A percentile compares a stretch with the other conserved stretches of the same genome.
These are phyloP conservation scores for Pachyrhynchus sulphureomaculatus DNA, from an alignment of 1,140 invertebrate genomes.

Conservation along the genomic window DNA sequence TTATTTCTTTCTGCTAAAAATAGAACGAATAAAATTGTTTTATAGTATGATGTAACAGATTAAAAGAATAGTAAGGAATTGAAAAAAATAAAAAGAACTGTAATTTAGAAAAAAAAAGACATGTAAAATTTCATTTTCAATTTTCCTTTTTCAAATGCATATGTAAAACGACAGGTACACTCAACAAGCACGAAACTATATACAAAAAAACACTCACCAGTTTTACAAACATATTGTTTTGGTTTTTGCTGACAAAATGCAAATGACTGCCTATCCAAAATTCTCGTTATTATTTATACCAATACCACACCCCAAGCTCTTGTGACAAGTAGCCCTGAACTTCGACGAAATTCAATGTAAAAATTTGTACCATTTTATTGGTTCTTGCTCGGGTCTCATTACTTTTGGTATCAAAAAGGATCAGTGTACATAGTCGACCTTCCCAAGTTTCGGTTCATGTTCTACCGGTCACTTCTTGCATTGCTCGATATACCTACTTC, in stretches of 20 bases:
- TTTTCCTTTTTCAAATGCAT: no score
- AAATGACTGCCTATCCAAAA: constrained; percentile 43
- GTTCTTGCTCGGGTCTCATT: constrained; percentile 6
- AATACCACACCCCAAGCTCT: constrained; percentile 41
- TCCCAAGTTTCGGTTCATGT: constrained; percentile 13
- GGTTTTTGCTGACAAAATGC: constrained; percentile 43
- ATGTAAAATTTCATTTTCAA: no score
- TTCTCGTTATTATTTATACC: constrained; percentile 44
- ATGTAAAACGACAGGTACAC: no score
- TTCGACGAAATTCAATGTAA: constrained; percentile 31
- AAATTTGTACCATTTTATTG: constrained; percentile 15
- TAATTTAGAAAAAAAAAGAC: no score
- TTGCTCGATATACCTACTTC: constrained; percentile 8
- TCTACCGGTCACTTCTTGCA: constrained; percentile 15
- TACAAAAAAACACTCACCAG: constrained; percentile 46
- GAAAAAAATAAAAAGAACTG: no score
- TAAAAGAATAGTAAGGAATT: no score
- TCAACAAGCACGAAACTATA: no score
- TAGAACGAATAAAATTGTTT: no score
- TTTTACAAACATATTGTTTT: constrained; percentile 51
- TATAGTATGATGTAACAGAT: no score
- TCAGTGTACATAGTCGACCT: constrained; percentile 24
- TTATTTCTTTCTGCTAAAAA: no score
- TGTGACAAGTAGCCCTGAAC: constrained; percentile 30
- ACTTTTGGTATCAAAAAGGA: constrained; percentile 16